Conservation (phyloP, 2,797 vertebrate species). For the Xiphophorus birchmanni region DNA sequence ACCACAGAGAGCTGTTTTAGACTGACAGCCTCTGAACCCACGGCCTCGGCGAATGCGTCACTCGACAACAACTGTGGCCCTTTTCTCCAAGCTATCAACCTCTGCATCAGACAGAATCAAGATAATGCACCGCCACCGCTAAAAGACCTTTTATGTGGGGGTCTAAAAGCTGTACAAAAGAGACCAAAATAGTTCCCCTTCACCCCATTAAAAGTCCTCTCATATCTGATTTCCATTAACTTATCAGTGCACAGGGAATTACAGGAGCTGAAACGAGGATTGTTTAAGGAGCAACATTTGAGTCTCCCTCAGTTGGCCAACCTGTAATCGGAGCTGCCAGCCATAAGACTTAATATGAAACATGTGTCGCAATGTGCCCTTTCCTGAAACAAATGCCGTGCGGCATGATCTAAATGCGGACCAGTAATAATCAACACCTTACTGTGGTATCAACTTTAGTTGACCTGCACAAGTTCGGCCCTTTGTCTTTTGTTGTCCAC, state of each 20-base stretch:
- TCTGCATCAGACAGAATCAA: conserved; percentile 35
- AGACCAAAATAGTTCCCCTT: not conserved
- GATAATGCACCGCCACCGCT: conserved; percentile 23
- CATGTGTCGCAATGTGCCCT: conserved; percentile 20
- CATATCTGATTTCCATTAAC: conserved; percentile 25
- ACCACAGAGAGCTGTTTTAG: conserved; percentile 33
- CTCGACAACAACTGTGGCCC: conserved; percentile 22
- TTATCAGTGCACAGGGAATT: conserved; percentile 7
- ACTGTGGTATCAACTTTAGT: conserved; percentile 16
- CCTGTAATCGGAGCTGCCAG: conserved; percentile 5
- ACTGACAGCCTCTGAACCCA: conserved; percentile 47
- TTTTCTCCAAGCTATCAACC: conserved; percentile 40
- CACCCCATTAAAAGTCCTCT: conserved; percentile 1
- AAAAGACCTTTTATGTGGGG: conserved; percentile 16
- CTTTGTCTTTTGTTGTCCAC: not conserved
- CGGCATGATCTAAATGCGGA: conserved; percentile 66
- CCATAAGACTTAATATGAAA: conserved; percentile 21
- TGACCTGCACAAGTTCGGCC: conserved; percentile 15
- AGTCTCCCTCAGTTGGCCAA: not conserved
- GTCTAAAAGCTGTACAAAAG: conserved; percentile 14
- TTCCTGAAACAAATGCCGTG: conserved; percentile 51
- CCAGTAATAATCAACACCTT: conserved; percentile 66
- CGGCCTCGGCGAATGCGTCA: conserved; percentile 34
- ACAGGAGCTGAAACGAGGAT: not conserved
- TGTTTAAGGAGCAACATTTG: conserved; percentile 18